Conservation (phyloP, 2,797 vertebrate genomes). For the Sciurus vulgaris region DNA sequence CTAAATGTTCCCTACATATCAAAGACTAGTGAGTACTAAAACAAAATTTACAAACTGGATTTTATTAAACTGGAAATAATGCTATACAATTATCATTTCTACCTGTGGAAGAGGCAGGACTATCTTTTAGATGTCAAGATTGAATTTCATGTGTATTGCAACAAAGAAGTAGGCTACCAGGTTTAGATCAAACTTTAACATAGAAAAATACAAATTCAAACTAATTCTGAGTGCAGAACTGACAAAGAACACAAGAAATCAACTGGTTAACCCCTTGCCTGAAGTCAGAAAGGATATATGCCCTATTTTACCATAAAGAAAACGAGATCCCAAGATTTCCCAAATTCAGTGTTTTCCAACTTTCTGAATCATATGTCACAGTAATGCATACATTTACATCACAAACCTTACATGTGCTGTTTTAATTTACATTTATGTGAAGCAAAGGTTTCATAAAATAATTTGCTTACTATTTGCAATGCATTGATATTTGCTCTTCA, state of each 20-base stretch:
- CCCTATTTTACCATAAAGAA: slow-evolving; percentile 2
- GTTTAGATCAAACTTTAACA: slow-evolving; percentile 22
- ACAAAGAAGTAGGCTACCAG: background rate
- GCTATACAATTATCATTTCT: background rate
- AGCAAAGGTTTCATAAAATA: slow-evolving; percentile 26
- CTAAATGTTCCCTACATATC: slow-evolving; percentile 32
- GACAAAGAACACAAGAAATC: slow-evolving; percentile 20
- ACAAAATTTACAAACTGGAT: background rate
- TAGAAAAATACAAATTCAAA: background rate
- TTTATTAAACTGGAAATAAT: background rate
- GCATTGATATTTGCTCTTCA: slow-evolving; percentile 12
- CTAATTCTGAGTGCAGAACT: background rate
- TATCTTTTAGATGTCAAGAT: background rate
- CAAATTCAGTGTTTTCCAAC: slow-evolving; percentile 16
- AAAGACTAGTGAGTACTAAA: slow-evolving; percentile 6
- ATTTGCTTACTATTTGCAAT: background rate
- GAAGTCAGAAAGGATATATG: background rate
- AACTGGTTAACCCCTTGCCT: background rate
- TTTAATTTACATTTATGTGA: background rate
- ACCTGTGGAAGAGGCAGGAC: background rate
- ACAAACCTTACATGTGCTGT: background rate
- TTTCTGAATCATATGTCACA: background rate
- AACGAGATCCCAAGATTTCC: background rate
- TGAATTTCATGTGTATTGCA: slow-evolving; percentile 25
- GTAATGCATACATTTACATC: slow-evolving; percentile 7